phyloP scores from a whole-genome alignment of 2,797 vertebrate genomes.

The Muscicapa striata region DNA sequence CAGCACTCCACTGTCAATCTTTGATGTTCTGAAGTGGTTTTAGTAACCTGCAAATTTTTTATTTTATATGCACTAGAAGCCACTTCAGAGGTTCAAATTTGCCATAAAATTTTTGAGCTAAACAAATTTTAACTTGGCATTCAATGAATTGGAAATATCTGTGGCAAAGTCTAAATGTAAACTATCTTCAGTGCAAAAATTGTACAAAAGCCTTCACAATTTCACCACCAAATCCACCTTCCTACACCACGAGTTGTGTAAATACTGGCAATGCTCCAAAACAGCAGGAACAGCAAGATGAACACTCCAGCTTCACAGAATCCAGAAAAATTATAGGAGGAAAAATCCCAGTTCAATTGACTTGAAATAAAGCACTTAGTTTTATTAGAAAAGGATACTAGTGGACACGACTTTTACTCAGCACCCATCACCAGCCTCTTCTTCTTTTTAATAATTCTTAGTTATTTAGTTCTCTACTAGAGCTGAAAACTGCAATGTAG shows the following conservation, averaged over 20 bases:
- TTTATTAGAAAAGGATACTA: neutral
- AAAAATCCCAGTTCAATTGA: neutral
- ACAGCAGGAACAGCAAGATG: neutral
- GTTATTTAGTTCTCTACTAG: neutral
- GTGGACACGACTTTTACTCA: neutral
- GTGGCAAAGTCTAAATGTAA: neutral
- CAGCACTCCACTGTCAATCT: neutral
- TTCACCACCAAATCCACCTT: neutral
- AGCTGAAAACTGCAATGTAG: constrained; percentile 42
- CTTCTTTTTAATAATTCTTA: neutral
- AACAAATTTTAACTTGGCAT: neutral
- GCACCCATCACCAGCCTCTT: accelerated
- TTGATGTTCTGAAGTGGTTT: neutral
- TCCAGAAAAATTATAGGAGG: neutral
- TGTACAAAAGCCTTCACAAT: neutral
- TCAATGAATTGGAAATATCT: neutral
- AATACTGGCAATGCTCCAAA: neutral
- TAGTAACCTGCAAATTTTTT: neutral
- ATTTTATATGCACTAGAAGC: neutral
- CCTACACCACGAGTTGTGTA: neutral
- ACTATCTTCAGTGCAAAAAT: neutral
- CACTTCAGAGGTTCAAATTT: neutral
- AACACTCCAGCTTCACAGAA: neutral
- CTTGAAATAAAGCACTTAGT: neutral
- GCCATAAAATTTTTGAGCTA: neutral